Percentiles rank a stretch among this genome's conserved stretches.
Conservation (phyloP, 2,888 invertebrate genomes). For the Pardosa pseudoannulata region DNA sequence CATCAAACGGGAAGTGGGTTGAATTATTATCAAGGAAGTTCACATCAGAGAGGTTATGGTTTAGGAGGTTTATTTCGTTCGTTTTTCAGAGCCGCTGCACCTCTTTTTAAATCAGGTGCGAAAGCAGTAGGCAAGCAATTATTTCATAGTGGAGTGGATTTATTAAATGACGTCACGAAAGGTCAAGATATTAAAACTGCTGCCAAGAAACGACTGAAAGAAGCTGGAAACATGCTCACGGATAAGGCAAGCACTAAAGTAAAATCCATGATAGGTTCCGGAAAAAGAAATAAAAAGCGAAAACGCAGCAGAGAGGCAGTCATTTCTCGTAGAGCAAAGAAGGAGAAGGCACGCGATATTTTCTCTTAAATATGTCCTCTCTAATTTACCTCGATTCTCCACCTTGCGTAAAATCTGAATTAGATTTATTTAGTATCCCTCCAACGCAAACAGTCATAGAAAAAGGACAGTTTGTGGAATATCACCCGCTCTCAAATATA, state of each 20-base stretch:
- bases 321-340: background rate
- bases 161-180: no score
- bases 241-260: background rate
- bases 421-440: constrained; percentile 23
- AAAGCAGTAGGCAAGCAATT: constrained; percentile 38
- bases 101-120: constrained; percentile 30
- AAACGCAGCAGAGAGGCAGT: background rate
- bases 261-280: background rate
- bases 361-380: background rate
- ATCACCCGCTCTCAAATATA: background rate
- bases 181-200: constrained; percentile 4
- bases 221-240: background rate
- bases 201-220: background rate
- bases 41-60: constrained; percentile 31
- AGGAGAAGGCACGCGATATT: background rate
- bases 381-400: constrained; percentile 22
- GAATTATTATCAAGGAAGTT: constrained; percentile 12
- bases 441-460: constrained; percentile 24
- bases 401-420: constrained; percentile 9
- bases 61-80: constrained; percentile 30
- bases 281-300: background rate
- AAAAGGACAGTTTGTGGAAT: constrained; percentile 32
- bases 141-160: no score
- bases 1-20: constrained; percentile 18
- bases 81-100: constrained; percentile 22